These are phyloP conservation scores for Poecilia picta DNA, from an alignment of 2,797 vertebrate genomes.

Conservation along the genomic window DNA sequence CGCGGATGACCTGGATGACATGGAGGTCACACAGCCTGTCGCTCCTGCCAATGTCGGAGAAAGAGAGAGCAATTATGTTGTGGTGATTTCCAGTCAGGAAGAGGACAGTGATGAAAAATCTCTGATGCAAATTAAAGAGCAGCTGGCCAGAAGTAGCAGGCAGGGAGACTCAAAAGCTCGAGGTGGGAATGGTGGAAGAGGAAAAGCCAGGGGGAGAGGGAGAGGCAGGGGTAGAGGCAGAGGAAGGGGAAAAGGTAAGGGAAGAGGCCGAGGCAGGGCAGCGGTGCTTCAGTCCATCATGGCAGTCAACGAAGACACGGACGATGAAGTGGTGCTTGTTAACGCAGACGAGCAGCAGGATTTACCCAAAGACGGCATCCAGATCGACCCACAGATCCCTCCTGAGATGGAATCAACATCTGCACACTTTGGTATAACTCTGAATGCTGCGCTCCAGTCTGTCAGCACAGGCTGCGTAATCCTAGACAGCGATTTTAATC, in stretches of 20 bases:
- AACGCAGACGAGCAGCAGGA: conserved; percentile 50
- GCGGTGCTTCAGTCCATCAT: conserved; percentile 35
- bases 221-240: conserved; percentile 67
- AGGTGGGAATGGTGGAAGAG: conserved; percentile 59
- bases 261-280: conserved; percentile 59
- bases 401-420: conserved; percentile 18
- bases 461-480: conserved; percentile 50
- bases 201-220: conserved; percentile 64
- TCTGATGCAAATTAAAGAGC: conserved; percentile 80
- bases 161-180: conserved; percentile 35
- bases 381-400: conserved; percentile 22
- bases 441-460: conserved; percentile 42
- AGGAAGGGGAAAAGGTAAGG: conserved; percentile 64
- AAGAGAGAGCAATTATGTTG: conserved; percentile 42
- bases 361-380: conserved; percentile 67
- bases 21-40: conserved; percentile 33
- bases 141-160: conserved; percentile 50
- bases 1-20: conserved; percentile 39
- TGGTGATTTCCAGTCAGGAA: conserved; percentile 70
- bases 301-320: conserved; percentile 37
- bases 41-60: conserved; percentile 8
- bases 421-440: conserved; percentile 24
- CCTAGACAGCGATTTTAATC: conserved; percentile 57
- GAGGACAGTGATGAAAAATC: conserved; percentile 90
- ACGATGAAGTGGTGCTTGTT: conserved; percentile 56